Conservation (phyloP, 2,888 invertebrate species). For the Apamea epomidion region DNA sequence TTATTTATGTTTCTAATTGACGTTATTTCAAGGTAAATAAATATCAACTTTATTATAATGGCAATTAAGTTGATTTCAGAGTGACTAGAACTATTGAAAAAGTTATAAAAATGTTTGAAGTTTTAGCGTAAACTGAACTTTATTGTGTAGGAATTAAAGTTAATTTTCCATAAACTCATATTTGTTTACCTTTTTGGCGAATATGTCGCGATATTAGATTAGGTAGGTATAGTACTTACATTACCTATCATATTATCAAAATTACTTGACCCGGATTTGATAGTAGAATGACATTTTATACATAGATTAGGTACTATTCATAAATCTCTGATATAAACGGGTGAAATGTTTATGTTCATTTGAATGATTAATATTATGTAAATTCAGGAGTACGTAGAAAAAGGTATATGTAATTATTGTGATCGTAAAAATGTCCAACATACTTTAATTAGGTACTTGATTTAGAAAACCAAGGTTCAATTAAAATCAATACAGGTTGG, state of each 20-base stretch:
- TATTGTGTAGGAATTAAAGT: too few relatives aligned
- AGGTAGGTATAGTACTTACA: not conserved
- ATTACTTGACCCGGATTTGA: slow-evolving; percentile 57
- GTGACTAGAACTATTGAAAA: too few relatives aligned
- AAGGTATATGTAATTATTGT: not conserved
- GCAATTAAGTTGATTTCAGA: too few relatives aligned
- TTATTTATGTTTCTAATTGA: too few relatives aligned
- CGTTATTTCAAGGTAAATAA: too few relatives aligned
- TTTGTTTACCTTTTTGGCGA: too few relatives aligned
- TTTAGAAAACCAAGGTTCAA: slow-evolving; percentile 9
- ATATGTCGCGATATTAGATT: too few relatives aligned
- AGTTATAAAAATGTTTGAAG: too few relatives aligned
- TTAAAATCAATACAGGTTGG: slow-evolving; percentile 15
- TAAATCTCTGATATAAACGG: slow-evolving; percentile 18
- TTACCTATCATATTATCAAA: slow-evolving; percentile 7
- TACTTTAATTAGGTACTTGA: too few relatives aligned
- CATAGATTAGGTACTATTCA: not conserved
- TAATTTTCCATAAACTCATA: too few relatives aligned
- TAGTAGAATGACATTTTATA: slow-evolving; percentile 26
- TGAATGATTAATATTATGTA: slow-evolving; percentile 22
- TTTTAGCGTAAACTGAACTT: too few relatives aligned
- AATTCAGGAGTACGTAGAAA: not conserved
- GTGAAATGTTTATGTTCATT: slow-evolving; percentile 13
- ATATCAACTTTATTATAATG: too few relatives aligned
- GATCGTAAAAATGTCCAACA: not conserved